phyloP scores from a whole-genome alignment of 2,113 vertebrate genomes.

The Saguinus imperator region DNA sequence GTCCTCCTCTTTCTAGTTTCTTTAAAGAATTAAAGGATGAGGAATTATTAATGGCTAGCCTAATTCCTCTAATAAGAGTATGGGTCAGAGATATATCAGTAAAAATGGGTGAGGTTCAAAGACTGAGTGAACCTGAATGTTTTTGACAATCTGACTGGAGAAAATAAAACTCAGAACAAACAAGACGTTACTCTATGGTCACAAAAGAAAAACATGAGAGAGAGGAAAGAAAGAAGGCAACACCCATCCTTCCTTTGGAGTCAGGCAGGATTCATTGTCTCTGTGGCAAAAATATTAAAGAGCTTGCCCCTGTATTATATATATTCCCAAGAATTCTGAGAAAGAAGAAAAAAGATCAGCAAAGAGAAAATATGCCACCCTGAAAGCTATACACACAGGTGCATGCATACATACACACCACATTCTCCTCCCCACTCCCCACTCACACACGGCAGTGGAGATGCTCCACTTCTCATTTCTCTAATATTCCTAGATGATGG shows the following conservation, averaged over 20 bases:
- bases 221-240: background rate
- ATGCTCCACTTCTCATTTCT: background rate
- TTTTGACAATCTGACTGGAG: background rate
- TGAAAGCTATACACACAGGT: background rate
- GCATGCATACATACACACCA: background rate
- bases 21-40: background rate
- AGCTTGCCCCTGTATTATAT: background rate
- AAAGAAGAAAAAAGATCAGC: background rate
- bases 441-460: background rate
- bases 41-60: background rate
- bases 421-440: background rate
- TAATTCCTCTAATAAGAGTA: background rate
- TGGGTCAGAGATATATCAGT: background rate
- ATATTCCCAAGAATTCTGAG: background rate
- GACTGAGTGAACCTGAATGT: background rate
- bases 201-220: background rate
- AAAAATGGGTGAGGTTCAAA: background rate
- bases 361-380: background rate
- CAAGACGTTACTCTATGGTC: background rate
- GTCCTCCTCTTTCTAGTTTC: background rate
- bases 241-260: background rate
- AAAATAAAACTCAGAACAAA: background rate
- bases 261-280: background rate
- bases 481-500: background rate
- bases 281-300: background rate